Percentiles rank a stretch among this genome's conserved stretches.
phyloP scores from a whole-genome alignment of 2,888 invertebrate genomes.

The Eulithis testata region DNA sequence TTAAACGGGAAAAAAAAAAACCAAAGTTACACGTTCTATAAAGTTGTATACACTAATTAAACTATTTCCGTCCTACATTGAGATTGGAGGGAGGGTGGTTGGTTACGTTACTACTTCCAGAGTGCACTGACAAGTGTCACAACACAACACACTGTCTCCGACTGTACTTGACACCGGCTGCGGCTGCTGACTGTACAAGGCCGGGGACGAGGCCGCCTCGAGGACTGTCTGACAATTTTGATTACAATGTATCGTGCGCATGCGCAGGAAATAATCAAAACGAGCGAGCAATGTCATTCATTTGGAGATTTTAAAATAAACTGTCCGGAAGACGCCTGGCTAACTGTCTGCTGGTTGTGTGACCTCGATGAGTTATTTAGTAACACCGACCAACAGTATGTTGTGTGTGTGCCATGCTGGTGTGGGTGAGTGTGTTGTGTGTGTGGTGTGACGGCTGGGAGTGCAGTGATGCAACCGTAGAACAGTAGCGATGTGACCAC shows the following conservation, averaged over 20 bases:
- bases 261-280: conserved; percentile 22
- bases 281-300: conserved; percentile 19
- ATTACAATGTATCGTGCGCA: conserved; percentile 16
- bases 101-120: too few relatives aligned
- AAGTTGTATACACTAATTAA: too few relatives aligned
- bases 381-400: conserved; percentile 11
- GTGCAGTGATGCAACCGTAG: too few relatives aligned
- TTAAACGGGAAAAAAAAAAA: too few relatives aligned
- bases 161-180: not conserved
- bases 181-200: conserved; percentile 9
- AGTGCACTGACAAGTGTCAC: too few relatives aligned
- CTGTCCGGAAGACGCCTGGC: conserved; percentile 5
- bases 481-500: too few relatives aligned
- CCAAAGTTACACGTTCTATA: too few relatives aligned
- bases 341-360: conserved; percentile 2
- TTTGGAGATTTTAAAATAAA: not conserved
- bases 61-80: too few relatives aligned
- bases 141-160: too few relatives aligned
- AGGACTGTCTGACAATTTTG: not conserved
- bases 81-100: too few relatives aligned
- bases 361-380: conserved; percentile 29
- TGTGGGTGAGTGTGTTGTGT: not conserved
- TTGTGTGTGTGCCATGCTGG: not conserved
- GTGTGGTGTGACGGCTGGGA: not conserved
- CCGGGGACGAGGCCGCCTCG: not conserved